Conservation (phyloP, 2,113 vertebrate species). For the Heloderma charlesbogerti region DNA sequence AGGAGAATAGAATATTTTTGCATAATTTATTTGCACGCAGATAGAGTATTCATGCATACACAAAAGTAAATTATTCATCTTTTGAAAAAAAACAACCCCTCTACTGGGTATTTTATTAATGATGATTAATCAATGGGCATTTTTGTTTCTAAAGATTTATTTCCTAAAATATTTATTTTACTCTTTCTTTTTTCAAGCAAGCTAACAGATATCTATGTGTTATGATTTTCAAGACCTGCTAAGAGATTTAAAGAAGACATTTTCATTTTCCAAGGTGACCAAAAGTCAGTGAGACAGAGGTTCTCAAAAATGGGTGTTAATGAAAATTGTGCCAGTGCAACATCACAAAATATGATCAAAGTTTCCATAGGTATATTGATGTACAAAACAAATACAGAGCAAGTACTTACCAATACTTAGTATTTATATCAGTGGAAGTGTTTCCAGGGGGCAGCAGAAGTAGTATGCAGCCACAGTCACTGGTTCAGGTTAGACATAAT, state of each 20-base stretch:
- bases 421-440: neutral
- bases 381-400: neutral
- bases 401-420: neutral
- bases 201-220: neutral
- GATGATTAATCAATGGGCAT: conserved; percentile 4
- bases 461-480: neutral
- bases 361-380: neutral
- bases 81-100: neutral
- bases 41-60: conserved; percentile 19
- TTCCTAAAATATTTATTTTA: neutral
- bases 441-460: neutral
- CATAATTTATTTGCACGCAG: conserved; percentile 33
- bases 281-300: no score
- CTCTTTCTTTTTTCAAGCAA: neutral
- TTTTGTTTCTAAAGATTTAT: conserved; percentile 5
- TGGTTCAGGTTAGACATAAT: neutral
- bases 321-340: neutral
- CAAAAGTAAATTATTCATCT: conserved; percentile 30
- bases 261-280: neutral
- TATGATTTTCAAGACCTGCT: neutral
- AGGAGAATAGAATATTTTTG: conserved; percentile 2
- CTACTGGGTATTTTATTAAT: conserved; percentile 21
- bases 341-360: neutral
- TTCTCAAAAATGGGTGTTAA: neutral
- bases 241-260: neutral